Percentiles rank a stretch among this genome's conserved stretches.
Evolutionary conservation across 2,113 vertebrate species (phyloP).

Genomic region (Callocephalon fimbriatum): DNA sequence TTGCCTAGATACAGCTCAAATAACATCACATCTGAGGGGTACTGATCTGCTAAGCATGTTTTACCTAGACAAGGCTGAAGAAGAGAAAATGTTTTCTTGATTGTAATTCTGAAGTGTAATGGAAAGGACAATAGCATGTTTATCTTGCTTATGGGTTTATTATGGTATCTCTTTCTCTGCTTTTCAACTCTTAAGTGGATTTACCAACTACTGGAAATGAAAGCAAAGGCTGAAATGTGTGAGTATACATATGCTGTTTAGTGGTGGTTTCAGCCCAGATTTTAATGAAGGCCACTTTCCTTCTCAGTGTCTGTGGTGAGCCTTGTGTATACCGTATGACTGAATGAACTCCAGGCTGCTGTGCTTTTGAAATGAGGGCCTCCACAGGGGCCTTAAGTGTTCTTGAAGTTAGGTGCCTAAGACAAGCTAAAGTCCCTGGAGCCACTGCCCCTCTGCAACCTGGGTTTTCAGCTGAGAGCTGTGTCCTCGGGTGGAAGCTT

Average conservation of each 20-base stretch:
- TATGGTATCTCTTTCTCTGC: not conserved
- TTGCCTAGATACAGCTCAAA: not conserved
- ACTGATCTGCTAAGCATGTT: fast-evolving
- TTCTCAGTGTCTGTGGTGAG: fast-evolving
- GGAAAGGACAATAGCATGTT: fast-evolving
- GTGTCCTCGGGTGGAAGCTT: not conserved
- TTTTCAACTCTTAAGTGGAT: not conserved
- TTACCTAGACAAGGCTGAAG: not conserved
- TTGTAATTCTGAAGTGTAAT: not conserved
- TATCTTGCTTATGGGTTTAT: not conserved
- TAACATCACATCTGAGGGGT: not conserved
- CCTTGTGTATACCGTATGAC: fast-evolving
- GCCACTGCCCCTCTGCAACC: not conserved
- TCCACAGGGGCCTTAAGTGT: not conserved
- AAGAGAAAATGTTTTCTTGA: not conserved
- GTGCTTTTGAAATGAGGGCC: not conserved
- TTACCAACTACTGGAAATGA: not conserved
- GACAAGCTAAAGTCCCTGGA: not conserved
- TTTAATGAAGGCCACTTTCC: not conserved
- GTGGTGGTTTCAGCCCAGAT: not conserved
- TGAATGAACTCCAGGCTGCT: not conserved
- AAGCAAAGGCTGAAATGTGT: not conserved
- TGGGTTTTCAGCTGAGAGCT: fast-evolving
- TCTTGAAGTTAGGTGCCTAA: not conserved
- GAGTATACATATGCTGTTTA: fast-evolving